Percentiles rank a stretch among this genome's conserved stretches.
Conservation (phyloP, 2,888 invertebrate species). For the Leptopilina syphax region DNA sequence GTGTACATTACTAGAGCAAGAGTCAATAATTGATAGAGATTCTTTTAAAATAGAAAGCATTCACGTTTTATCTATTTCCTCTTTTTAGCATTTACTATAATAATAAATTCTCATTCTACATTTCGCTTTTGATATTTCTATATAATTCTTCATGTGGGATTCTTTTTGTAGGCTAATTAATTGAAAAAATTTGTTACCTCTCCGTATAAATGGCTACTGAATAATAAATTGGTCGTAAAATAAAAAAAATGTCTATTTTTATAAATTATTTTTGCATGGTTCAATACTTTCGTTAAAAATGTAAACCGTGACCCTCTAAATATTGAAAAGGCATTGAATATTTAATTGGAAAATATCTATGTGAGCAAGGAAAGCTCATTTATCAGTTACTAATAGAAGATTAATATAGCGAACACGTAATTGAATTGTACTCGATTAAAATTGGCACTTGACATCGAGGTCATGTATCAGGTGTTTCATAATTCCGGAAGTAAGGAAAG, state of each 20-base stretch:
- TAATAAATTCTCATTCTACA: too few relatives aligned
- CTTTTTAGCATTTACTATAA: too few relatives aligned
- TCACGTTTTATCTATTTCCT: too few relatives aligned
- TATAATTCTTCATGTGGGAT: too few relatives aligned
- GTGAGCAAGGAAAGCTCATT: conserved; percentile 3
- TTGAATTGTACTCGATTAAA: conserved; percentile 14
- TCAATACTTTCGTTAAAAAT: conserved; percentile 6
- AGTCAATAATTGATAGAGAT: too few relatives aligned
- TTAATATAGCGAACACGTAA: conserved; percentile 23
- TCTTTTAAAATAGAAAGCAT: too few relatives aligned
- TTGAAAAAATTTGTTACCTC: not conserved
- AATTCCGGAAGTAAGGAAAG: conserved; percentile 2
- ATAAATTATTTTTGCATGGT: not conserved
- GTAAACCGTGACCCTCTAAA: conserved; percentile 13
- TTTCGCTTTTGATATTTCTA: too few relatives aligned
- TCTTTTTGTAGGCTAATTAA: not conserved
- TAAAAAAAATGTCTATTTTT: not conserved
- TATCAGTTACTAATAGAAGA: conserved; percentile 25
- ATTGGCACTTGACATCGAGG: conserved; percentile 25
- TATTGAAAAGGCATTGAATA: conserved; percentile 9
- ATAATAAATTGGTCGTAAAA: not conserved
- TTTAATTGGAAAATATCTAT: conserved; percentile 1
- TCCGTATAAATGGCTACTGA: not conserved
- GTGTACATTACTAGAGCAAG: too few relatives aligned
- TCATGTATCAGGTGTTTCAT: conserved; percentile 22